These are phyloP conservation scores for Synaphobranchus kaupii DNA, from an alignment of 2,797 vertebrate species.

Conservation along the genomic window DNA sequence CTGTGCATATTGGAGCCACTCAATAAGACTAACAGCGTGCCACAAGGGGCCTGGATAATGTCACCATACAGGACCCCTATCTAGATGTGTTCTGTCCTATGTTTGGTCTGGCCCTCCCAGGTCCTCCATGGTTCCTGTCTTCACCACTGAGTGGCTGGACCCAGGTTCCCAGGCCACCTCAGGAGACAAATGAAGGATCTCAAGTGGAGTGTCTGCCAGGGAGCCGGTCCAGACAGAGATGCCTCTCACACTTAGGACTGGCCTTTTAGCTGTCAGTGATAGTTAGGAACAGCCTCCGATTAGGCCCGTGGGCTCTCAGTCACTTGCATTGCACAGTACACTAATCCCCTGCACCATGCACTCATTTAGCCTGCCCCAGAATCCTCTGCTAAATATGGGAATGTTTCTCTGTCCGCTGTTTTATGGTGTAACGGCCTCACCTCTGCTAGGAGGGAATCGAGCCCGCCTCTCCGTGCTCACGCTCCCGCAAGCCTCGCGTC, in stretches of 20 bases:
- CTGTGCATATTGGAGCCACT: neutral
- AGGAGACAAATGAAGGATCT: neutral
- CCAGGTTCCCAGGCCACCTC: neutral
- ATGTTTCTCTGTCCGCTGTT: neutral
- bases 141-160: neutral
- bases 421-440: neutral
- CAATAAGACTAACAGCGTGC: neutral
- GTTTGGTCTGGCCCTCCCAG: neutral
- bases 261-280: neutral
- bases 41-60: neutral
- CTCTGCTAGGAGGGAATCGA: neutral
- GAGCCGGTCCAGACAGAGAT: neutral
- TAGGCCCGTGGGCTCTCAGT: neutral
- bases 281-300: neutral
- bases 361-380: neutral
- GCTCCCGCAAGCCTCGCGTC: neutral
- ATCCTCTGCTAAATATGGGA: neutral
- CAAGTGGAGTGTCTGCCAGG: neutral
- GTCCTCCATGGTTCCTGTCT: neutral
- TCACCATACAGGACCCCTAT: neutral
- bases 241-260: neutral
- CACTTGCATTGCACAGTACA: neutral
- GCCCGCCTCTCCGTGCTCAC: no score
- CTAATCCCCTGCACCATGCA: neutral
- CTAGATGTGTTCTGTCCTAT: neutral